These are phyloP conservation scores for Apteryx mantelli DNA, from an alignment of 2,113 vertebrate genomes.

Conservation along the genomic window DNA sequence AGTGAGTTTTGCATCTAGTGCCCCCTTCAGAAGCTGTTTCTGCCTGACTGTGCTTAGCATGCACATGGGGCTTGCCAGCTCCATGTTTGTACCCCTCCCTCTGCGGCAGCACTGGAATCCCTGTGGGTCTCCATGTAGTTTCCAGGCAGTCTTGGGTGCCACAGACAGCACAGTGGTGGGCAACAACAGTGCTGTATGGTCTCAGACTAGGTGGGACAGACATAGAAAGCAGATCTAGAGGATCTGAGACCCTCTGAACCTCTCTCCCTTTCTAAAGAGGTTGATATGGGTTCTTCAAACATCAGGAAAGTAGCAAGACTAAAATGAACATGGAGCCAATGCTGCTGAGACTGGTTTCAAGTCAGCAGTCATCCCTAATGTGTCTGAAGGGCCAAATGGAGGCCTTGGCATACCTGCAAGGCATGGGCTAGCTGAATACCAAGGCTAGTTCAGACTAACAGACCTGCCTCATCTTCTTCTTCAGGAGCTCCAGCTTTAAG, in stretches of 20 bases:
- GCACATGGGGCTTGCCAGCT: too few relatives aligned
- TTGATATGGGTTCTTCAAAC: not conserved
- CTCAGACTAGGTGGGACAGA: rapidly evolving
- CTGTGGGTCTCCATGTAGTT: not conserved
- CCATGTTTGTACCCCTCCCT: not conserved
- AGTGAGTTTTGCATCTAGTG: not conserved
- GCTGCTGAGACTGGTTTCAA: not conserved
- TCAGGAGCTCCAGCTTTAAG: not conserved
- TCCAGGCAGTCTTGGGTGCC: not conserved
- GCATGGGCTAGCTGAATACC: not conserved
- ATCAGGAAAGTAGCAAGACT: not conserved
- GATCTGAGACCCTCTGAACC: not conserved
- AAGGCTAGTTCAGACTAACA: not conserved
- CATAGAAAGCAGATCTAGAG: not conserved
- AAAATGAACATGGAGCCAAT: not conserved
- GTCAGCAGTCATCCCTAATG: not conserved
- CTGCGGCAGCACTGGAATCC: not conserved
- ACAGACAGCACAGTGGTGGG: not conserved
- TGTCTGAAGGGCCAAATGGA: not conserved
- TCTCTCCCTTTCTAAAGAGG: not conserved
- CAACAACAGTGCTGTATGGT: not conserved
- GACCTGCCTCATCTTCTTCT: not conserved
- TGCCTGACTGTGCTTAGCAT: not conserved
- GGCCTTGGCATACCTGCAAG: rapidly evolving
- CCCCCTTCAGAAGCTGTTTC: not conserved